A percentile compares a stretch with the other conserved stretches of the same genome.
These are phyloP conservation scores for Hesperophylax magnus DNA, from an alignment of 1,140 invertebrate species.

Conservation along the genomic window DNA sequence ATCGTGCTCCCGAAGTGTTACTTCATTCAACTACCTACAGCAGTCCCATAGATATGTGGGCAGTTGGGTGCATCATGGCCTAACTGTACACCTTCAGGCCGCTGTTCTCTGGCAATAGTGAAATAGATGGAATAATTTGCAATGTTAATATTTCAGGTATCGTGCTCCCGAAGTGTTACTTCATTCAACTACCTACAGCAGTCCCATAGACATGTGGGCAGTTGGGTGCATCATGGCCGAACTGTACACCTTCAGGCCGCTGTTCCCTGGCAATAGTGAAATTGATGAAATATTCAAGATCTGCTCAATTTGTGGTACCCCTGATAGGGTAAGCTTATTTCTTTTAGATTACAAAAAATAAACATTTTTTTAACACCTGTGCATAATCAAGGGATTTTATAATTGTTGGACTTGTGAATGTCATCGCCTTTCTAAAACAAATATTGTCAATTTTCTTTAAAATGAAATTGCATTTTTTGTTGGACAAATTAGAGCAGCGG, in stretches of 20 bases:
- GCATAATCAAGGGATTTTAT: too few relatives aligned
- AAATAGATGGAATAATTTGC: neutral
- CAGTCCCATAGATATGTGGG: slow-evolving; percentile 99
- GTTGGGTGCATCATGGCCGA: slow-evolving; percentile 98
- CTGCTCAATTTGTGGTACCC: slow-evolving; percentile 95
- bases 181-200: slow-evolving; percentile 95
- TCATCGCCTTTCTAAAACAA: too few relatives aligned
- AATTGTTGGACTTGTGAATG: too few relatives aligned
- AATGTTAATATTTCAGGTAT: slow-evolving; percentile 73
- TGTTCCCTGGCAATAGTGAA: slow-evolving; percentile 98
- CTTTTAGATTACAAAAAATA: too few relatives aligned
- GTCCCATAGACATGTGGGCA: slow-evolving; percentile 99
- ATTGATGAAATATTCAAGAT: slow-evolving; percentile 99
- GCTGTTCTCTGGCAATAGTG: slow-evolving; percentile 95
- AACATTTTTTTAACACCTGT: too few relatives aligned
- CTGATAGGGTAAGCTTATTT: slow-evolving; percentile 79
- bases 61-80: slow-evolving; percentile 97
- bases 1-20: slow-evolving; percentile 96
- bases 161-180: slow-evolving; percentile 96
- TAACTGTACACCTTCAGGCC: slow-evolving; percentile 98
- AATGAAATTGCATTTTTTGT: too few relatives aligned
- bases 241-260: slow-evolving; percentile 96
- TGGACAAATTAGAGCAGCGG: too few relatives aligned
- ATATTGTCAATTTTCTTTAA: too few relatives aligned
- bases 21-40: slow-evolving; percentile 96